Evolutionary conservation across 2,888 invertebrate genomes (phyloP).

Genomic region (Leptura quadrifasciata): DNA sequence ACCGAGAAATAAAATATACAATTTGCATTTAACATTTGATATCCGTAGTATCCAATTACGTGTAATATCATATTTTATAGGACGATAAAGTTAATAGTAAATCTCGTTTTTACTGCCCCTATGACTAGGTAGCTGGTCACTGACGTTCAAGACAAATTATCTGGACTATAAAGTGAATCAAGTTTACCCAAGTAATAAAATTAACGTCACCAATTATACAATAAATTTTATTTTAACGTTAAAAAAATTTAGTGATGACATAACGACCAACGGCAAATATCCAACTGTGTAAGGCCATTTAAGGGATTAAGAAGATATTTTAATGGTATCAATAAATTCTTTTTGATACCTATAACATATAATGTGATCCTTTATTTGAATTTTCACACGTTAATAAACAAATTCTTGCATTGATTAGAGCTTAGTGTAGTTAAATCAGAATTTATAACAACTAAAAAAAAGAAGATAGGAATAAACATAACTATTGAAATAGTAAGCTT

Average conservation of each 20-base stretch:
- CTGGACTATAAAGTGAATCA: conserved; percentile 13
- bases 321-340: neutral
- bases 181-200: conserved; percentile 23
- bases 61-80: conserved; percentile 63
- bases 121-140: conserved; percentile 13
- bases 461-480: too few species aligned
- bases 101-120: conserved; percentile 54
- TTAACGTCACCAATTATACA: conserved; percentile 17
- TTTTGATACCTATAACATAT: neutral
- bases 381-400: neutral
- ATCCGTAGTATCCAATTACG: conserved; percentile 58
- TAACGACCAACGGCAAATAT: conserved; percentile 6
- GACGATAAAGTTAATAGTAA: conserved; percentile 61
- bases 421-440: too few species aligned
- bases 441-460: too few species aligned
- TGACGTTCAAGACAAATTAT: conserved; percentile 30
- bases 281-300: neutral
- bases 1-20: neutral
- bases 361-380: neutral
- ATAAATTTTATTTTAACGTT: conserved; percentile 26
- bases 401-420: neutral
- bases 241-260: conserved; percentile 16
- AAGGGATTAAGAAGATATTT: neutral
- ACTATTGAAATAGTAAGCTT: too few species aligned
- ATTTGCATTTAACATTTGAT: conserved; percentile 46